Conservation (phyloP, 2,797 vertebrate species). For the Gymnocypris eckloni region DNA sequence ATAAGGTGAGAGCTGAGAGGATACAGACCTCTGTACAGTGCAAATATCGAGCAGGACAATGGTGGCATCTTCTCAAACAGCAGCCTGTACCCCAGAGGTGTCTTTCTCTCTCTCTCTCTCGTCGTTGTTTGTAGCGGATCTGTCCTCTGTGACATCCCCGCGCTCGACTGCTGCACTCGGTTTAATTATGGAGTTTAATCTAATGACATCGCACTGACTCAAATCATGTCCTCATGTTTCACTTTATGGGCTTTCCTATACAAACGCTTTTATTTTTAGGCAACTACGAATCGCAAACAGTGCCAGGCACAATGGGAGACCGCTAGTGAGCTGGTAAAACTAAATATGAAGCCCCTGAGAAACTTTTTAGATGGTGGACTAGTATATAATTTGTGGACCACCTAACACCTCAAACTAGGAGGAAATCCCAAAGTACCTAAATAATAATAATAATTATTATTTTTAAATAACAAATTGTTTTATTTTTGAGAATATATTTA, state of each 20-base stretch:
- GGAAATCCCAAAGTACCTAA: background rate
- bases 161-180: slow-evolving; percentile 52
- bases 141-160: slow-evolving; percentile 45
- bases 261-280: slow-evolving; percentile 56
- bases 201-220: slow-evolving; percentile 52
- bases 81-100: slow-evolving; percentile 3
- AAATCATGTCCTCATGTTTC: slow-evolving; percentile 60
- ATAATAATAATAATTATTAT: background rate
- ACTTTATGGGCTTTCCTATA: slow-evolving; percentile 56
- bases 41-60: slow-evolving; percentile 40
- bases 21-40: slow-evolving; percentile 31
- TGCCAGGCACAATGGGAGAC: slow-evolving; percentile 50
- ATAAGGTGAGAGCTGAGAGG: slow-evolving; percentile 50
- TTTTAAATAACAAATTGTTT: no score
- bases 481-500: background rate
- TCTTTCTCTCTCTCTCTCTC: slow-evolving; percentile 20
- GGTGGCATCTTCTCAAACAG: slow-evolving; percentile 10
- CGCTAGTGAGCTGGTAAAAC: slow-evolving; percentile 66
- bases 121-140: slow-evolving; percentile 49
- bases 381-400: background rate
- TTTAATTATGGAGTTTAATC: slow-evolving; percentile 62
- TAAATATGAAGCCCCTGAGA: slow-evolving; percentile 46
- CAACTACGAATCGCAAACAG: slow-evolving; percentile 44
- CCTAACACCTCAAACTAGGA: background rate
- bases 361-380: background rate